Percentiles rank a stretch among this genome's conserved stretches.
Evolutionary conservation across 1,140 invertebrate species (phyloP).

Genomic region (Hypothenemus hampei): DNA sequence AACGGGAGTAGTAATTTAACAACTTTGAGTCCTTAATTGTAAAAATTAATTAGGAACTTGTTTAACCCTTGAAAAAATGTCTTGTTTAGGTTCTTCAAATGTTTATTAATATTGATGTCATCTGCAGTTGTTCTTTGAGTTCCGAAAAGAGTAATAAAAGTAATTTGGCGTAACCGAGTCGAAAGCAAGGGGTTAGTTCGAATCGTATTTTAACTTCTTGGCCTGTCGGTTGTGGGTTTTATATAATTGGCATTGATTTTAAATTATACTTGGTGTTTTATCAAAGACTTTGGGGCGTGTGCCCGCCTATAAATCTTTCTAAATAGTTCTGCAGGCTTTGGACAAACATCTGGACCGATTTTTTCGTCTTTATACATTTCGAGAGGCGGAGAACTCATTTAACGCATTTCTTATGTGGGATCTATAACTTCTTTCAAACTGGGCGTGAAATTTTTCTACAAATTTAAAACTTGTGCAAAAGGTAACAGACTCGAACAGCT

Average conservation of each 20-base stretch:
- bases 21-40: too few relatives aligned
- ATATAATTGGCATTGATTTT: constrained; percentile 5
- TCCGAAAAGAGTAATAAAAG: constrained; percentile 19
- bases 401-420: constrained; percentile 19
- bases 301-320: constrained; percentile 9
- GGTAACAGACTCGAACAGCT: constrained; percentile 9
- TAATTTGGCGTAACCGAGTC: constrained; percentile 16
- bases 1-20: too few relatives aligned
- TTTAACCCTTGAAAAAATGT: too few relatives aligned
- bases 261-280: not conserved
- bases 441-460: constrained; percentile 22
- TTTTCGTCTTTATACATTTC: constrained; percentile 23
- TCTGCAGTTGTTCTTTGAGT: constrained; percentile 2
- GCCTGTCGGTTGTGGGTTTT: constrained; percentile 5
- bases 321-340: constrained; percentile 19
- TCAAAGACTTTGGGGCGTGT: not conserved
- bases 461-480: constrained; percentile 13
- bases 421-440: constrained; percentile 18
- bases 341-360: constrained; percentile 35
- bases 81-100: too few relatives aligned
- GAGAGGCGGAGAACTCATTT: constrained; percentile 36
- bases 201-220: not conserved
- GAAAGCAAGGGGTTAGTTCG: not conserved
- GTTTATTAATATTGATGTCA: too few relatives aligned
- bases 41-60: too few relatives aligned